phyloP scores from a whole-genome alignment of 2,888 invertebrate species.

The Chrysina gloriosa region DNA sequence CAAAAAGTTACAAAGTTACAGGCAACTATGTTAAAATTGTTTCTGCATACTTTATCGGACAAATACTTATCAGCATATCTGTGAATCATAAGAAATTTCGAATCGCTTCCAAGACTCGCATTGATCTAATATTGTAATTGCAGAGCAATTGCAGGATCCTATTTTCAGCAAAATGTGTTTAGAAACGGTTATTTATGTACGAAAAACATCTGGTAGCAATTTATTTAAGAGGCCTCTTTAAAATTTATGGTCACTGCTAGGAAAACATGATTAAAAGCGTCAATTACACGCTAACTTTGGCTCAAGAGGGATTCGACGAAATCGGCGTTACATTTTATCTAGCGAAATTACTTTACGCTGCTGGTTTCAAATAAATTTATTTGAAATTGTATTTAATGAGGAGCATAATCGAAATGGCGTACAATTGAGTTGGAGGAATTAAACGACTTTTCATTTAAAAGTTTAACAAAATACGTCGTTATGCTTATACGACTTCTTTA shows the following conservation, averaged over 20 bases:
- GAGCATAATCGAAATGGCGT: no score
- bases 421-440: no score
- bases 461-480: no score
- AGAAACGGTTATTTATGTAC: not conserved
- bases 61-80: no score
- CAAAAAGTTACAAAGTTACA: no score
- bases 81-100: not conserved
- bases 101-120: not conserved
- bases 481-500: no score
- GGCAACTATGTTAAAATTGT: no score
- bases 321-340: not conserved
- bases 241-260: not conserved
- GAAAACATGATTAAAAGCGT: slow-evolving; percentile 5
- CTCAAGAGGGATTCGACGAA: not conserved
- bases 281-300: slow-evolving; percentile 3
- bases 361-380: no score
- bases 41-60: no score
- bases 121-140: not conserved
- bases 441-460: no score
- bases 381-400: no score
- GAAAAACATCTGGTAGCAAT: slow-evolving; percentile 11
- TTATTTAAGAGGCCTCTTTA: not conserved
- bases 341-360: not conserved
- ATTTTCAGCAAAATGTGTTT: not conserved
- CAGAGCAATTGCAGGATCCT: not conserved